phyloP scores from a whole-genome alignment of 2,888 invertebrate species.

The Andricus quercusramuli region DNA sequence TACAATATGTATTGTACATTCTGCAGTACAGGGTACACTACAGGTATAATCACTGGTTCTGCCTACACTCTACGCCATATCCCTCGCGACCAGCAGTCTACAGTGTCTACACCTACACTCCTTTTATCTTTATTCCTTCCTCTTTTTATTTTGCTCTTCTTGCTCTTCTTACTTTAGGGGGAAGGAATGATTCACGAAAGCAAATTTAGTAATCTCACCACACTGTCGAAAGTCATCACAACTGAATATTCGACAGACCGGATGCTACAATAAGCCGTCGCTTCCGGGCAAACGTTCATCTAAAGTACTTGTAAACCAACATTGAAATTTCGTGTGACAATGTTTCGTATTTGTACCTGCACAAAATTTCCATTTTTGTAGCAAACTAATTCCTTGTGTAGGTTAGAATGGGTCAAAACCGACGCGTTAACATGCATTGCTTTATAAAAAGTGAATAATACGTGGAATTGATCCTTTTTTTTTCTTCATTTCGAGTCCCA shows the following conservation, averaged over 20 bases:
- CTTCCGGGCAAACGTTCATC: slow-evolving; percentile 16
- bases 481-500: too few relatives aligned
- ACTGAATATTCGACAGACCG: slow-evolving; percentile 28
- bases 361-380: not conserved
- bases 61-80: too few relatives aligned
- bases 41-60: not conserved
- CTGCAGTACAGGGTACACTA: not conserved
- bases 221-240: not conserved
- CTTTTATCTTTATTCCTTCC: not conserved
- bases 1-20: not conserved
- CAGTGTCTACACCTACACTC: slow-evolving; percentile 3
- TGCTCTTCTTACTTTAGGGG: slow-evolving; percentile 5
- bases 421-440: too few relatives aligned
- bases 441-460: too few relatives aligned
- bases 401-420: too few relatives aligned
- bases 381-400: not conserved
- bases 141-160: slow-evolving; percentile 3
- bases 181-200: slow-evolving; percentile 30
- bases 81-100: too few relatives aligned
- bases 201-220: slow-evolving; percentile 33
- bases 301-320: slow-evolving; percentile 17
- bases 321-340: not conserved
- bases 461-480: too few relatives aligned
- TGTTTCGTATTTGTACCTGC: not conserved
- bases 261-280: slow-evolving; percentile 2